These are phyloP conservation scores for Anolis carolinensis DNA, from an alignment of 2,113 vertebrate genomes.

Conservation along the genomic window DNA sequence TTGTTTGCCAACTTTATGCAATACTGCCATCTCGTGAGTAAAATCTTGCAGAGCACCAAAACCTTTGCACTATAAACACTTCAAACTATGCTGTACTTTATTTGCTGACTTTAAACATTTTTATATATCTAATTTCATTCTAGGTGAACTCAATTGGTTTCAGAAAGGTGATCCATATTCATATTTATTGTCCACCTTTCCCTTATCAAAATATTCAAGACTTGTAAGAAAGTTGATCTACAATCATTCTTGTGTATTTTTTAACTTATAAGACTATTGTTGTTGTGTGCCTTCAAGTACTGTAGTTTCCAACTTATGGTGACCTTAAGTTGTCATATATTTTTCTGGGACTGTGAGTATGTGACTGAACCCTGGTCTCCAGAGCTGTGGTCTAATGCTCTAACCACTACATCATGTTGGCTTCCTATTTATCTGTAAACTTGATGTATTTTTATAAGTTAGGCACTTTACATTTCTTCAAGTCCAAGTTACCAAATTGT, in stretches of 20 bases:
- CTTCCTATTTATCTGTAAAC: too few species aligned
- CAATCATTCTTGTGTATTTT: too few species aligned
- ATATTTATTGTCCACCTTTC: not conserved
- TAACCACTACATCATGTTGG: too few species aligned
- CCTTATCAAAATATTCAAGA: not conserved
- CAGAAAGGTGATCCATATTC: not conserved
- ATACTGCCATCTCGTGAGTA: constrained; percentile 62
- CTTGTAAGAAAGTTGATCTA: not conserved
- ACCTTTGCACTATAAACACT: not conserved
- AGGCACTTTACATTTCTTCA: not conserved
- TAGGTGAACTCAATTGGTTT: not conserved
- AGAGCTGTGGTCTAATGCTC: too few species aligned
- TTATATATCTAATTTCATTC: not conserved
- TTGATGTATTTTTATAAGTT: not conserved
- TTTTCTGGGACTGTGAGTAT: too few species aligned
- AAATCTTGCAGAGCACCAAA: not conserved
- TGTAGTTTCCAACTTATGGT: too few species aligned
- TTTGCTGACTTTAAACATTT: not conserved
- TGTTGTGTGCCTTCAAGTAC: too few species aligned
- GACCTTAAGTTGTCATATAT: too few species aligned
- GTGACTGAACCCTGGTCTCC: too few species aligned
- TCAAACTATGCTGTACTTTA: not conserved
- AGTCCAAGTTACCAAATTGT: not conserved
- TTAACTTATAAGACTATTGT: not conserved
- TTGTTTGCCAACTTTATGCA: not conserved